Base-by-base conservation (phyloP, 2,113 vertebrate species). In the Sphaerodactylus townsendi region DNA sequence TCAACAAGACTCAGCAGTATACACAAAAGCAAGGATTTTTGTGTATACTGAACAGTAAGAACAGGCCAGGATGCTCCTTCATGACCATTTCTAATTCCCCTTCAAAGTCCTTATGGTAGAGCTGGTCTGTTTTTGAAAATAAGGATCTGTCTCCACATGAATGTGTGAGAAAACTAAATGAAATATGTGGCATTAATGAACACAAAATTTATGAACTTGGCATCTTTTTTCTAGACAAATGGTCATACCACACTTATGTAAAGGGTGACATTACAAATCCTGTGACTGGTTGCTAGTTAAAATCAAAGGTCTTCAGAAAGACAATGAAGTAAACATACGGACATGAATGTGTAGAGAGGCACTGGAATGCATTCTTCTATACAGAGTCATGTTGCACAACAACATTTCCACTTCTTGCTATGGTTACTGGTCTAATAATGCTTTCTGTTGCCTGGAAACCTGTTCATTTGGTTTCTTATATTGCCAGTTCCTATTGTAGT, bases 351-450 rank as follows among this genome's bases (percentile, higher is more conserved):
- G 48, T 21, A 15, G 37, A 37, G 72, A 56, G 65, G 15, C 10
- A 3, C 8, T 72, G 46, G 44, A 82, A 78, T 66, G 75, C 37
- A 21, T 28, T 86, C 44, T 30, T 78, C 35, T 62, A 71, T 73
- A 48, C 14, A n/a, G 37, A 82, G 23, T 82, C 19, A 8, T 41
- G 50, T 37, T 53, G 11, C 10, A 56, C 65, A 65, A n/a, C 50
- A 72, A 72, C 75, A 82, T 77, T 78, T 81, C 79, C 15, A 62
- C 15, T 85, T 85, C 41, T 65, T 37, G 79, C 68, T 15, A 30
- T 17, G 35, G 48, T 35, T 87, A 48, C 82, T 80, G 30, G 81
- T 9, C 0, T 25, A 79, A 89, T 10, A 46, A 72, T 53, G 1
- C 56, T 5, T 35, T 82, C 69, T 2, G 81, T 90, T 91, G 10